Percentiles rank a stretch among this genome's conserved stretches.
These are phyloP conservation scores for Phallusia fumigata DNA, from an alignment of 23 tunicate species.

Conservation along the genomic window DNA sequence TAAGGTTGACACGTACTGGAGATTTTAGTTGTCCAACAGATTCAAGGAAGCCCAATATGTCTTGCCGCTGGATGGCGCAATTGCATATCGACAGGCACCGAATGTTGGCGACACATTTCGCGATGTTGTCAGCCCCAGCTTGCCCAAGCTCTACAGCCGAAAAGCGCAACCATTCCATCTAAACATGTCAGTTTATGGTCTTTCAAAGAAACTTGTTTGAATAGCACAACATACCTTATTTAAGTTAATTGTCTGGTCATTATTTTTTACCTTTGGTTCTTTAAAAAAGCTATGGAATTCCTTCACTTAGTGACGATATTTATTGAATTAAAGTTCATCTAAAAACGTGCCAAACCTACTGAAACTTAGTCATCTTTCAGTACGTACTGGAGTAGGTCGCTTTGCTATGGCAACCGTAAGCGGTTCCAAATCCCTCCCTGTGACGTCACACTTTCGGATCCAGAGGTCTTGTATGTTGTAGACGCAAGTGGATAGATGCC, in stretches of 20 bases:
- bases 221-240: too few relatives aligned
- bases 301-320: too few relatives aligned
- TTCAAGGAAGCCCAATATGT: neutral
- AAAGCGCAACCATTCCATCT: slow-evolving; percentile 1
- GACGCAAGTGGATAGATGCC: neutral
- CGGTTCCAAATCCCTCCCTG: neutral
- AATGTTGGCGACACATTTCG: neutral
- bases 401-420: neutral
- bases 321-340: too few relatives aligned
- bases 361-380: too few relatives aligned
- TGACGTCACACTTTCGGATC: slow-evolving; percentile 4
- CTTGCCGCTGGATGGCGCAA: neutral
- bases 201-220: too few relatives aligned
- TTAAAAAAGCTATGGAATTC: too few relatives aligned
- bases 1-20: neutral
- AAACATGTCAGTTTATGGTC: neutral
- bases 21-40: neutral
- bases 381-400: neutral
- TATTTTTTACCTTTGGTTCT: too few relatives aligned
- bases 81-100: neutral
- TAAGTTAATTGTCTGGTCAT: too few relatives aligned
- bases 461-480: neutral
- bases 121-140: neutral
- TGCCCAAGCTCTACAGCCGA: neutral
- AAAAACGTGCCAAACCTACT: too few relatives aligned